A percentile compares a stretch with the other conserved stretches of the same genome.
Evolutionary conservation across 2,888 invertebrate genomes (phyloP).

Genomic region (Caenorhabditis imperialis): DNA sequence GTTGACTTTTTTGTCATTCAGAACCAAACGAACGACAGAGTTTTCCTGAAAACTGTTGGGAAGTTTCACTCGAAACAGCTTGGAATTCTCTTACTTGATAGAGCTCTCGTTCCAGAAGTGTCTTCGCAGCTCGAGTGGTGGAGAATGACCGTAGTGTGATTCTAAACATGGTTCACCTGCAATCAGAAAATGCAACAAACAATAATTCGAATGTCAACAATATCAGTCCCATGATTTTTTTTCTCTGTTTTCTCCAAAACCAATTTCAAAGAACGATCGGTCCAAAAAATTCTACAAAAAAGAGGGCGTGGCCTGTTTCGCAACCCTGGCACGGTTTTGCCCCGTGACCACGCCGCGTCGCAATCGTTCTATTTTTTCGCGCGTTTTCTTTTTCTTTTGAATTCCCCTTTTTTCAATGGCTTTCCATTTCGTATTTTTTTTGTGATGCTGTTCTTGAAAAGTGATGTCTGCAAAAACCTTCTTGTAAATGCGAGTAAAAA

Average conservation of each 20-base stretch:
- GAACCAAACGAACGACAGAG: constrained; percentile 71
- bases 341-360: constrained; percentile 19
- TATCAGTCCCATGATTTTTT: not conserved
- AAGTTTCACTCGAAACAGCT: not conserved
- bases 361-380: constrained; percentile 12
- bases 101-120: constrained; percentile 42
- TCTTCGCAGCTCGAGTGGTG: constrained; percentile 7
- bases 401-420: not conserved
- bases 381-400: constrained; percentile 28
- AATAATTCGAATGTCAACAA: too few relatives aligned
- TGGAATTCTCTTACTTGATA: constrained; percentile 30
- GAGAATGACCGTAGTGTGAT: constrained; percentile 19
- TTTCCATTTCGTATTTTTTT: not conserved
- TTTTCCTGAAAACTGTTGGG: constrained; percentile 61
- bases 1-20: constrained; percentile 74
- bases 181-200: not conserved
- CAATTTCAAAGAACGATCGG: constrained; percentile 16
- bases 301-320: constrained; percentile 28
- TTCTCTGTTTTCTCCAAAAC: not conserved
- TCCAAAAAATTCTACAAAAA: constrained; percentile 15
- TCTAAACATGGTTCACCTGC: constrained; percentile 31
- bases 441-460: too few relatives aligned
- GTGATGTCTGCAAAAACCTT: too few relatives aligned
- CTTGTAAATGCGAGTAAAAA: too few relatives aligned
- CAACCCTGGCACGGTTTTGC: constrained; percentile 30